Evolutionary conservation across 2,797 vertebrate species (phyloP), one percentile per base, ranked within the genome.

Genomic region (Triplophysa yarkandensis): DNA sequence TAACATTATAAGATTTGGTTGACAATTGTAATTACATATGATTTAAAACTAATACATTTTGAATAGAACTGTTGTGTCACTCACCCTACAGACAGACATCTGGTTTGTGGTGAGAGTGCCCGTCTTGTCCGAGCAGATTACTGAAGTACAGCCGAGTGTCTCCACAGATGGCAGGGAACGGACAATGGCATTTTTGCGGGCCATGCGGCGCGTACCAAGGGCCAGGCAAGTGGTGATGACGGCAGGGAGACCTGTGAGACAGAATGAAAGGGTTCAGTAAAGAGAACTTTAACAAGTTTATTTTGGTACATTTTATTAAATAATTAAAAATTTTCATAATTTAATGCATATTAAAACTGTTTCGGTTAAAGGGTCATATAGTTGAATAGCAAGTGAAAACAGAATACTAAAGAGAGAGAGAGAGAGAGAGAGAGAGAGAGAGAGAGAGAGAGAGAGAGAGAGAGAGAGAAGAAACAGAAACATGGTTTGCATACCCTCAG

Each of bases 91-190:
- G 46, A 92, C 92, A 0, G 91, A 93, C 92, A 93, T 93, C 89
- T 93, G 92, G 77, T 93, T 93, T 70, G 92, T 93, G 34, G 92
- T 93, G 34, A 93, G 87, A 2, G 92, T 93, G 73, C 92, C 92
- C 0, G 92, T 93, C 83, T 93, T 93, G 85, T 93, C 92, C 0
- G 92, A 93, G 81, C 92, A 93, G 81, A 93, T 93, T 4, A 93
- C 92, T 0, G 91, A 92, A 9, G 92, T 93, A 78, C 92, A 93
- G 0, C 92, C 92, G 74, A 93, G 83, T 0, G 92, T 93, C 84
- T 93, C 92, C 70, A 93, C 92, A 3, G 92, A 93, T 0, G 92
- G 92, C 61, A 93, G 85, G 36, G 90, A 91, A 74, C 92, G 90
- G 13, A 93, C 92, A 0, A 93, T 93, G 54, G 92, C 92, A 1